Evolutionary conservation across 2,797 vertebrate genomes (phyloP).

Genomic region (Malacoctenus gilli): DNA sequence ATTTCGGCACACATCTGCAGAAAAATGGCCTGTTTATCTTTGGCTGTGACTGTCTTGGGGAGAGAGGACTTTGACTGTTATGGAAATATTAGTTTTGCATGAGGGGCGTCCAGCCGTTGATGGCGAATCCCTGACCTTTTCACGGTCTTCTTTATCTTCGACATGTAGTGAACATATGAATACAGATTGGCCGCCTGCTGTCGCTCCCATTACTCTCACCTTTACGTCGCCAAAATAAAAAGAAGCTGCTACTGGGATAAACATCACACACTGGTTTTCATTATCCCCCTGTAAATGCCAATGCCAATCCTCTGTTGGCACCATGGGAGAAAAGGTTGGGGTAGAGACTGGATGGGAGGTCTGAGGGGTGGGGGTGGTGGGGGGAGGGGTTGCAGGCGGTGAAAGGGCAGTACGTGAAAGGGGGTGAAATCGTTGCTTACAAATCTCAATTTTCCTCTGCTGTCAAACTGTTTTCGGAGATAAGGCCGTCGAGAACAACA

Average conservation of each 20-base stretch:
- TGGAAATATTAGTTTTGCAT: constrained; percentile 20
- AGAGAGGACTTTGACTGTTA: constrained; percentile 12
- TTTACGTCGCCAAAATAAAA: constrained; percentile 27
- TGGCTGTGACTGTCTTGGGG: background rate
- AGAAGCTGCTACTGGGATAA: constrained; percentile 41
- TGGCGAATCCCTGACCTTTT: constrained; percentile 55
- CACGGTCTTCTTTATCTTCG: constrained; percentile 45
- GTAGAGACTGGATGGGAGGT: constrained; percentile 20
- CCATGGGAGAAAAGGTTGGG: constrained; percentile 7
- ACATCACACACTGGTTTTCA: constrained; percentile 59
- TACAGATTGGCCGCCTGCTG: constrained; percentile 54
- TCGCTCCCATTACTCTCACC: constrained; percentile 27
- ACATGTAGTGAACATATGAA: constrained; percentile 51
- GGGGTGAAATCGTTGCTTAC: constrained; percentile 47
- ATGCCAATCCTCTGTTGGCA: constrained; percentile 47
- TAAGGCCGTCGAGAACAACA: constrained; percentile 32
- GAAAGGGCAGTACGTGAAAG: constrained; percentile 42
- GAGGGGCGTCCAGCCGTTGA: constrained; percentile 30
- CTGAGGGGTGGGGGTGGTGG: constrained; percentile 6
- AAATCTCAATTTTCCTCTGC: constrained; percentile 32
- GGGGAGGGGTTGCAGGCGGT: constrained; percentile 3
- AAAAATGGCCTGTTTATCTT: constrained; percentile 5
- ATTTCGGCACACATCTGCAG: background rate
- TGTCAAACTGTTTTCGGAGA: constrained; percentile 27
- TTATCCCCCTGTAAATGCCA: constrained; percentile 66